Evolutionary conservation across 2,113 vertebrate genomes (phyloP).

Genomic region (Pelecanoides urinatrix): DNA sequence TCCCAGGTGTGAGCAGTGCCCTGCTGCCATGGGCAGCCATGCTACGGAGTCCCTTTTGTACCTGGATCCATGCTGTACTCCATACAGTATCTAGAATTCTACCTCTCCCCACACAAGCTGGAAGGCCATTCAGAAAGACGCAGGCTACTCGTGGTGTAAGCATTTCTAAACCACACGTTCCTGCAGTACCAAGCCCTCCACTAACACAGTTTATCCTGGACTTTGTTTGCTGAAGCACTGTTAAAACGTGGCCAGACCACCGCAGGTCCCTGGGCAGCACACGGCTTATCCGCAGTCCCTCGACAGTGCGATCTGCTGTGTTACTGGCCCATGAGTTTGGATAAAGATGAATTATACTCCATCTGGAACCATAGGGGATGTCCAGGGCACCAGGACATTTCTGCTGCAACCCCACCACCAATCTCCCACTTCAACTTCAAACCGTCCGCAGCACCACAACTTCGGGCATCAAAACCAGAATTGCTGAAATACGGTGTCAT

Average conservation of each 20-base stretch:
- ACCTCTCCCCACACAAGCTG: not conserved
- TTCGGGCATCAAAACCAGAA: not conserved
- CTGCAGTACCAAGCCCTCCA: not conserved
- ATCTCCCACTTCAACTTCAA: not conserved
- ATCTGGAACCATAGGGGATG: not conserved
- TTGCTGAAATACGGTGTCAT: not conserved
- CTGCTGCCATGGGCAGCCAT: not conserved
- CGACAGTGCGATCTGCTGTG: accelerated
- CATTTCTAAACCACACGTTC: not conserved
- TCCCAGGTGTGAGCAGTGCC: not conserved
- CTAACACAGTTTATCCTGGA: not conserved
- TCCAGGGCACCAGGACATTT: not conserved
- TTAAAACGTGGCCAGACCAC: not conserved
- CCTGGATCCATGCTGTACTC: not conserved
- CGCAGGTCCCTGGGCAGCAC: not conserved
- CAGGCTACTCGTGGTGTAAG: not conserved
- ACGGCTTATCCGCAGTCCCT: not conserved
- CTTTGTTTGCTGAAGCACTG: not conserved
- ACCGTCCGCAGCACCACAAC: not conserved
- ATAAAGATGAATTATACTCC: not conserved
- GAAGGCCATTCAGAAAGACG: not conserved
- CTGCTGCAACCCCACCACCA: not conserved
- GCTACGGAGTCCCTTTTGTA: not conserved
- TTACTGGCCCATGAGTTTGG: not conserved
- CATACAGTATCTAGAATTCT: not conserved